Evolutionary conservation across 2,113 vertebrate genomes (phyloP).

Genomic region (Choloepus hoffmanni): DNA sequence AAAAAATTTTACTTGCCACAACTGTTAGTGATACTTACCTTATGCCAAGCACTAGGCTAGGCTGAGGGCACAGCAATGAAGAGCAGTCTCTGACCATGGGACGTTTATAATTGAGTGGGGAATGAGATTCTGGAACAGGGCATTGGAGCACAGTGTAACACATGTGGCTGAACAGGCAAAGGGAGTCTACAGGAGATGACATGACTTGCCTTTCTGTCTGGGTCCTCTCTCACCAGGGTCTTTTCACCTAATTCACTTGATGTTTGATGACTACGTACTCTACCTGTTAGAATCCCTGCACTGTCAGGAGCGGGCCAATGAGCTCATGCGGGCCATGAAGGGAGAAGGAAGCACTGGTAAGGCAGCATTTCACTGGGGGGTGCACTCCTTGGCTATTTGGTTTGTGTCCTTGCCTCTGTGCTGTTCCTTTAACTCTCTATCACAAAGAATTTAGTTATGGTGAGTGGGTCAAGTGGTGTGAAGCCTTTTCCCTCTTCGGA

Average conservation of each 20-base stretch:
- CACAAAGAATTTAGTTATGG: not conserved
- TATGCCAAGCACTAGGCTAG: not conserved
- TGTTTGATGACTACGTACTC: constrained; percentile 99
- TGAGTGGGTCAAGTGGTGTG: not conserved
- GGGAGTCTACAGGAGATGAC: fast-evolving
- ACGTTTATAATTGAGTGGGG: not conserved
- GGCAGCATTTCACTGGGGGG: constrained; percentile 31
- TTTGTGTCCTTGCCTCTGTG: not conserved
- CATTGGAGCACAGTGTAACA: fast-evolving
- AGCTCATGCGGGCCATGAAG: constrained; percentile 98
- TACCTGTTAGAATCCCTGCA: constrained; percentile 98
- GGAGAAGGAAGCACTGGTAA: constrained; percentile 94
- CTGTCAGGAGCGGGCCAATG: constrained; percentile 97
- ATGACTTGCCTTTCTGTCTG: constrained; percentile 58
- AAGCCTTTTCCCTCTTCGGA: not conserved
- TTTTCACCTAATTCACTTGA: constrained; percentile 98
- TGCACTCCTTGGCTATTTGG: fast-evolving
- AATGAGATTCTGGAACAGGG: not conserved
- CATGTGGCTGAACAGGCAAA: not conserved
- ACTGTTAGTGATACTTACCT: not conserved
- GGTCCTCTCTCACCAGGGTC: constrained; percentile 89
- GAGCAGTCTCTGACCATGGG: not conserved
- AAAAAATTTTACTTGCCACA: not conserved
- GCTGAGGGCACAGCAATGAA: not conserved
- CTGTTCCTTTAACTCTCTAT: not conserved